phyloP scores from a whole-genome alignment of 1,140 invertebrate species.

The Delia radicum region DNA sequence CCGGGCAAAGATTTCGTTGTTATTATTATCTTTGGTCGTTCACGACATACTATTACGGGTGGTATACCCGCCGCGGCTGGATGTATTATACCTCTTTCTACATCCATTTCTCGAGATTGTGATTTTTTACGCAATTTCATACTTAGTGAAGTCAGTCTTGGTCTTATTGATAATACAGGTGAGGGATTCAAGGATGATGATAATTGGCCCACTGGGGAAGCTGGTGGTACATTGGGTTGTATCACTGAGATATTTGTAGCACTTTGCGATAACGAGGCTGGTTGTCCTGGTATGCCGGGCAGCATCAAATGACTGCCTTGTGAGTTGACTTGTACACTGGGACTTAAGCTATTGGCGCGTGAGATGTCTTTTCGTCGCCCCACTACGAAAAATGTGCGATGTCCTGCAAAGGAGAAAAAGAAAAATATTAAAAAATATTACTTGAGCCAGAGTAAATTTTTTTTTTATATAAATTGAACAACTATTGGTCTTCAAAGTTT shows the following conservation, averaged over 20 bases:
- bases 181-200: conserved; percentile 54
- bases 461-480: too few species aligned
- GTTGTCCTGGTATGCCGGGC: conserved; percentile 36
- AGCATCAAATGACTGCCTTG: conserved; percentile 50
- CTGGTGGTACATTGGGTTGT: conserved; percentile 50
- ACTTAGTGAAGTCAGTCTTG: conserved; percentile 49
- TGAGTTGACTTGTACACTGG: conserved; percentile 44
- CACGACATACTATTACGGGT: conserved; percentile 43
- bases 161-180: conserved; percentile 51
- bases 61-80: conserved; percentile 38
- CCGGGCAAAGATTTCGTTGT: conserved; percentile 72
- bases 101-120: conserved; percentile 37
- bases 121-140: conserved; percentile 55
- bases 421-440: neutral
- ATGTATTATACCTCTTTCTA: conserved; percentile 46
- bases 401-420: conserved; percentile 60
- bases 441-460: too few species aligned
- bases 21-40: conserved; percentile 61
- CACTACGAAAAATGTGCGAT: conserved; percentile 80
- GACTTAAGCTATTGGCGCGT: conserved; percentile 50
- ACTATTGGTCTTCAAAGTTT: too few species aligned
- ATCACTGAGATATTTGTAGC: conserved; percentile 52
- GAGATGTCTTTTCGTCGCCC: conserved; percentile 57
- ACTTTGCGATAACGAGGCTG: conserved; percentile 42
- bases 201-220: conserved; percentile 50